Base-by-base conservation (phyloP, 2,113 vertebrate species). In the Scopus umbretta region DNA sequence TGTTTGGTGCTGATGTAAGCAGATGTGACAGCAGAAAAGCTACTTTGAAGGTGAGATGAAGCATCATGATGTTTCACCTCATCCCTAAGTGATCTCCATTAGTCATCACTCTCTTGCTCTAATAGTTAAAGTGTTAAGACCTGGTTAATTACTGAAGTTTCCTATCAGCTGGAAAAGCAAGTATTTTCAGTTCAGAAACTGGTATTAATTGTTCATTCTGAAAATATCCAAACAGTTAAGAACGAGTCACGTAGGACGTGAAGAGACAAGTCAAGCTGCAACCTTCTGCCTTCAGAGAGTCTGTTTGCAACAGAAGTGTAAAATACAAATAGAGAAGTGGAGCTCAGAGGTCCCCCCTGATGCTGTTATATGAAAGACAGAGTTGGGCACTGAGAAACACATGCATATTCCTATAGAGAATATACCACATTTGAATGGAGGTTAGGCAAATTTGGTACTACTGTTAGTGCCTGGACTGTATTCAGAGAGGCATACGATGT, bases 1-100 rank as follows among this genome's bases (percentile, higher is more conserved):
- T 52, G 17, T 93, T 93, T 94, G 68, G 72, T 95, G 97, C 96
- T 96, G 95, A 96, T 92, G 91, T 80, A 96, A 96, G 84, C 86
- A 97, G 91, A 96, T 96, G 72, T 85, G 88, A 90, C 92, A 96
- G 83, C 91, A 79, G 93, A 92, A 80, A 97, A 96, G 95, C 91
- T 92, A 26, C 63, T 96, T 47, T 94, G 92, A 97, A 97, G 94
- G 92, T 95, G 88, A 96, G 80, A 83, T 83, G 82, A 88, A 73
- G n/a, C 22, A 61, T 86, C 86, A 10, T 47, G 58, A 53, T 97
- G 59, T 76, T 93, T 92, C 66, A 53, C 58, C 62, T 93, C 81
- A 47, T 91, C 43, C 76, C 72, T 89, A 49, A 85, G 36, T 62
- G 75, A 7, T 75, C 62, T 93, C 63, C 45, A 17, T 95, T 81